Evolutionary conservation across 2,113 vertebrate species (phyloP).

Genomic region (Etheostoma cragini): DNA sequence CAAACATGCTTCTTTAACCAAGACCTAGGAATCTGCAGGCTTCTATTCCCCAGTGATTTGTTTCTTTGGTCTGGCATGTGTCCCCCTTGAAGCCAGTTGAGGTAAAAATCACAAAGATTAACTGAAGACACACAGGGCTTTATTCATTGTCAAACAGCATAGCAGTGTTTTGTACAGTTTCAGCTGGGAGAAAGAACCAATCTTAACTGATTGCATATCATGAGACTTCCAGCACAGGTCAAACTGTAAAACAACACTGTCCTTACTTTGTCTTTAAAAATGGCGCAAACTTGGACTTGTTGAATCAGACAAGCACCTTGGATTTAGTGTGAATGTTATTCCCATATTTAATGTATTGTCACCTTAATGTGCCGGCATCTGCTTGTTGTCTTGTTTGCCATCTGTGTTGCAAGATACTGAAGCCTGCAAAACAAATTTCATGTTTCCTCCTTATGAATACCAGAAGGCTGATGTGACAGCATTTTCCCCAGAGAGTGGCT

Average conservation of each 20-base stretch:
- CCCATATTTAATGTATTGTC: slow-evolving; percentile 13
- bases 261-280: neutral
- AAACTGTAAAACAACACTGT: neutral
- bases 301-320: slow-evolving; percentile 19
- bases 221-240: slow-evolving; percentile 1
- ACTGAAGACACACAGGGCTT: neutral
- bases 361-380: slow-evolving; percentile 38
- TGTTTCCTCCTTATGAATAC: neutral
- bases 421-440: slow-evolving; percentile 1
- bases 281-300: neutral
- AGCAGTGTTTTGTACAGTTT: neutral
- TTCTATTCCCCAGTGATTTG: neutral
- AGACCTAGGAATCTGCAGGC: neutral
- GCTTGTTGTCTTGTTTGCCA: slow-evolving; percentile 41
- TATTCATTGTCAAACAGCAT: slow-evolving; percentile 8
- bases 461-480: slow-evolving; percentile 9
- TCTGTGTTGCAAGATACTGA: slow-evolving; percentile 21
- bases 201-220: neutral
- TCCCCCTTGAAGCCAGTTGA: neutral
- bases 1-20: neutral
- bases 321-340: neutral
- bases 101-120: neutral
- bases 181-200: neutral
- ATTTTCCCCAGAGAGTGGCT: slow-evolving; percentile 9
- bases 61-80: neutral